A percentile compares a stretch with the other conserved stretches of the same genome.
These are phyloP conservation scores for Latrodectus geometricus DNA, from an alignment of 1,140 invertebrate species.

Conservation along the genomic window DNA sequence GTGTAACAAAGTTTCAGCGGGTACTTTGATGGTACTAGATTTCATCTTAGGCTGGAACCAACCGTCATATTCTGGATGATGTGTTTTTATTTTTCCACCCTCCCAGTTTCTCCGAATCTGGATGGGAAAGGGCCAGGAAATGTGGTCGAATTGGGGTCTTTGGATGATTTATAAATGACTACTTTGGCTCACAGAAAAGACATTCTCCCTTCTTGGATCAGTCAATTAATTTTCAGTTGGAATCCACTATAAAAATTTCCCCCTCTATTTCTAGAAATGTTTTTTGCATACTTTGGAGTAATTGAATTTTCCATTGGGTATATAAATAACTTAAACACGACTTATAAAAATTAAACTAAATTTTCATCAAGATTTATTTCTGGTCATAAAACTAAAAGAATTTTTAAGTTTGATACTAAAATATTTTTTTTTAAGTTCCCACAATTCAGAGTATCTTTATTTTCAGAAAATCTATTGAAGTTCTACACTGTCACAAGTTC, in stretches of 20 bases:
- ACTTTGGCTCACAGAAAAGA: not conserved
- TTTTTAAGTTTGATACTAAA: no score
- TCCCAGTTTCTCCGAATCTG: not conserved
- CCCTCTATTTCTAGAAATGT: no score
- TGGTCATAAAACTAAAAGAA: no score
- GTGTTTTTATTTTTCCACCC: not conserved
- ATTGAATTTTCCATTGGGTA: no score
- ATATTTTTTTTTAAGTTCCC: no score
- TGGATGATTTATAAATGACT: not conserved
- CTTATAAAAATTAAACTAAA: no score
- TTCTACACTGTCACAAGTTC: no score
- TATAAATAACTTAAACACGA: no score
- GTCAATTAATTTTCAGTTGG: not conserved
- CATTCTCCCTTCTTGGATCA: not conserved
- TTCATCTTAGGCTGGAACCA: not conserved
- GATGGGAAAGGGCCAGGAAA: not conserved
- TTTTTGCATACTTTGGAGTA: no score
- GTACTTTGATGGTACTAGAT: not conserved
- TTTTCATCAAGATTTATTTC: no score
- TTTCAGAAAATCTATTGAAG: no score
- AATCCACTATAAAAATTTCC: not conserved
- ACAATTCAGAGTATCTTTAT: no score
- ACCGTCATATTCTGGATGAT: not conserved
- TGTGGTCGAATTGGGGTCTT: not conserved
- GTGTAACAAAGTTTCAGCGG: not conserved